A percentile compares a stretch with the other conserved stretches of the same genome.
These are phyloP conservation scores for Misgurnus mizolepis DNA, from an alignment of 2,113 vertebrate species.

Conservation along the genomic window DNA sequence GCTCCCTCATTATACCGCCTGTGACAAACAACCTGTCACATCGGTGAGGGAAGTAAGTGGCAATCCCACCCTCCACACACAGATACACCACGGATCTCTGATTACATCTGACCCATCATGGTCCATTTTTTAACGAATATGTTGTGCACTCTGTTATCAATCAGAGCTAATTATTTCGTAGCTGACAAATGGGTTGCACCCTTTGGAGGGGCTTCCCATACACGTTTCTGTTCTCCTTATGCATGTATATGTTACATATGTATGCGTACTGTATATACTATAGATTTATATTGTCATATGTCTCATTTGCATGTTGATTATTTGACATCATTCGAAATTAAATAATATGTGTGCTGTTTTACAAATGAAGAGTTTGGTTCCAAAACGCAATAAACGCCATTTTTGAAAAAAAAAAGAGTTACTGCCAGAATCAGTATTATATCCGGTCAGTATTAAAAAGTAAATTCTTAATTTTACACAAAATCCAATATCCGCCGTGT, in stretches of 20 bases:
- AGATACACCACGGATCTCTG: neutral
- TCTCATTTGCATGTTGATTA: too few species aligned
- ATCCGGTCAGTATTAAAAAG: too few species aligned
- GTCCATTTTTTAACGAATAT: constrained; percentile 11
- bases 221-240: neutral
- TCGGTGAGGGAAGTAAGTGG: constrained; percentile 28
- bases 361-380: too few species aligned
- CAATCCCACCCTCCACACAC: constrained; percentile 25
- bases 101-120: constrained; percentile 3
- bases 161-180: constrained; percentile 17
- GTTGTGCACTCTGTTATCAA: constrained; percentile 25
- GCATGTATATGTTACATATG: neutral
- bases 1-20: constrained; percentile 16
- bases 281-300: too few species aligned
- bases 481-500: too few species aligned
- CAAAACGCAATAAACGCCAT: too few species aligned
- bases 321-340: too few species aligned
- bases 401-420: too few species aligned
- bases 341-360: too few species aligned
- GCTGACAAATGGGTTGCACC: constrained; percentile 13
- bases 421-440: too few species aligned
- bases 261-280: neutral
- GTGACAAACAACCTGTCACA: constrained; percentile 49
- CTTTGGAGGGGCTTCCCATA: neutral
- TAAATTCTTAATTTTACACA: too few species aligned